Evolutionary conservation across 1,140 invertebrate genomes (phyloP), one percentile per base, ranked within the genome.

Genomic region (Daktulosphaira vitifoliae): DNA sequence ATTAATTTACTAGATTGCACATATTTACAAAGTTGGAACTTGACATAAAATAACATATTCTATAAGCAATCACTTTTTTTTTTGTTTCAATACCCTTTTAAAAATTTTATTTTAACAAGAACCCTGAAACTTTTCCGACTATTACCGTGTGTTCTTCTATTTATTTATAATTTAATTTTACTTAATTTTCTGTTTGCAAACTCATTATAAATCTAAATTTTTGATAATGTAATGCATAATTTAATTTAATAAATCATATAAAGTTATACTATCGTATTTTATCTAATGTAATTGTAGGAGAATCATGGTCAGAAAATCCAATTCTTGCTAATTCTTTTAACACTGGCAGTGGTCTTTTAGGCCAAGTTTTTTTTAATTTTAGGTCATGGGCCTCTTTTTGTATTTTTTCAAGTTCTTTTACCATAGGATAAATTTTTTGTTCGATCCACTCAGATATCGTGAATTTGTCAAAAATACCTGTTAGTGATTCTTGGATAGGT

Each of bases 381-480:
- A 84, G 72, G 37, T 74, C 74, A n/a, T 75, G 74, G n/a, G 79
- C 79, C 20, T 80, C 77, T 33, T 77, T 74, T 71, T 77, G 77
- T 15, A 84, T 70, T 23, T 75, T 69, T 51, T 79, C 80, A 46
- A 84, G 67, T 71, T 79, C 77, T 9, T 78, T 73, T 29, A 82
- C 76, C 16, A 80, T 69, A 13, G 83, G 82, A 65, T 74, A 76
- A 9, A 84, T 71, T 50, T 80, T 80, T 33, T 82, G 82, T 72
- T 89, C 87, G 23, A 90, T 78, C 82, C 87, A 90, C 71, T 90
- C 88, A 0, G 80, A 73, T 49, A 87, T 79, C 1, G 87, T 89
- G 69, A 81, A 85, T 67, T 83, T 79, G 70, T 90, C 88, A 69
- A 83, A 89, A 66, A 87, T 80, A 48, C 82, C 82, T 37, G 75